phyloP scores from a whole-genome alignment of 2,113 vertebrate genomes.

The Nansenia antarctica region DNA sequence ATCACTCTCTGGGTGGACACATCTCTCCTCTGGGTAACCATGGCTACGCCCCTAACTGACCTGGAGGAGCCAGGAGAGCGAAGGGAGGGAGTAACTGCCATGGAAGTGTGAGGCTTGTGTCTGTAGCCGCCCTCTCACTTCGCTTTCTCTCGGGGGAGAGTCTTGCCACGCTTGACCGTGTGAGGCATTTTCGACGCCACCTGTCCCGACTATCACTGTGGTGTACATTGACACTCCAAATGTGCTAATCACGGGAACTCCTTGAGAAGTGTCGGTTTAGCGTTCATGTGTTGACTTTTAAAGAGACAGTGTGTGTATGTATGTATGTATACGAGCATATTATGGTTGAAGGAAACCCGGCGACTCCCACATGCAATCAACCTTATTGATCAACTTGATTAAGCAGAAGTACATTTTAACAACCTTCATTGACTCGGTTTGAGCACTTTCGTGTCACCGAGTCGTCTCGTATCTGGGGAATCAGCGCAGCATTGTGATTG shows the following conservation, averaged over 20 bases:
- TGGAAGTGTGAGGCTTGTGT: conserved; percentile 51
- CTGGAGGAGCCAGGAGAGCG: conserved; percentile 23
- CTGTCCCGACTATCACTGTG: conserved; percentile 30
- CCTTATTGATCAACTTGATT: neutral
- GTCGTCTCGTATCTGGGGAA: neutral
- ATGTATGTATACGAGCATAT: neutral
- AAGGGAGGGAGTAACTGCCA: conserved; percentile 46
- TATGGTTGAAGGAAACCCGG: neutral
- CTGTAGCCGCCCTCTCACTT: conserved; percentile 43
- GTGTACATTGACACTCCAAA: neutral
- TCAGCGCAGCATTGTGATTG: neutral
- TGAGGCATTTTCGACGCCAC: conserved; percentile 34
- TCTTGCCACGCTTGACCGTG: conserved; percentile 45
- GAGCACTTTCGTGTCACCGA: neutral
- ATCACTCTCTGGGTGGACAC: neutral
- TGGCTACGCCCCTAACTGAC: too few relatives aligned
- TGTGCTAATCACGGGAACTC: neutral
- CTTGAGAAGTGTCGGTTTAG: neutral
- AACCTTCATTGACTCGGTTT: neutral
- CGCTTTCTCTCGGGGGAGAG: conserved; percentile 46
- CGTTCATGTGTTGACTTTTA: neutral
- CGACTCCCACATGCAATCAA: neutral
- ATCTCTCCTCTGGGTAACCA: neutral
- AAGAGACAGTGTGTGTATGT: neutral
- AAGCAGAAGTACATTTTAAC: neutral